Conservation (phyloP, 2,797 vertebrate genomes). For the Buceros bicornis region DNA sequence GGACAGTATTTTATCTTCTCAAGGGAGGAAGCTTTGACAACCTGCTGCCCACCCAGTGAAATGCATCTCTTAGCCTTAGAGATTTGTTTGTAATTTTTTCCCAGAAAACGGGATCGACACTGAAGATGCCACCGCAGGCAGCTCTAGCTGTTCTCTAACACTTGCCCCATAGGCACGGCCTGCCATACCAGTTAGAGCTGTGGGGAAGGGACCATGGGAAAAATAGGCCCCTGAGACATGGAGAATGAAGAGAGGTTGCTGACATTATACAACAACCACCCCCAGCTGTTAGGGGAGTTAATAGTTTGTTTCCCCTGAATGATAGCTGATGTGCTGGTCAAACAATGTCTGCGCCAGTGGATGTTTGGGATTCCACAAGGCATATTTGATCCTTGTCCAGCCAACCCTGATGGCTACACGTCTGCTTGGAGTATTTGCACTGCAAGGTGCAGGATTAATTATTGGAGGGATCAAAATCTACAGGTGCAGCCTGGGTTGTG, state of each 20-base stretch:
- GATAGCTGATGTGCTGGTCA: not conserved
- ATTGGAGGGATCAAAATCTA: conserved; percentile 9
- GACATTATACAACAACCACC: not conserved
- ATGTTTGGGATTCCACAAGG: conserved; percentile 41
- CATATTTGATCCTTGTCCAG: conserved; percentile 36
- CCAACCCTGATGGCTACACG: not conserved
- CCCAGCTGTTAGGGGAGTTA: not conserved
- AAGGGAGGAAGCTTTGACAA: not conserved
- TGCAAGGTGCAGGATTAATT: conserved; percentile 7
- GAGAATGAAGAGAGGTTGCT: not conserved
- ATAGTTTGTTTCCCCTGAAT: not conserved
- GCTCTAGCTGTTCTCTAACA: not conserved
- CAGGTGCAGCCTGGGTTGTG: not conserved
- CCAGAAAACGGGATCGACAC: not conserved
- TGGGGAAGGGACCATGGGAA: not conserved
- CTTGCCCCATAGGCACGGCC: not conserved
- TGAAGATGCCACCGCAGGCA: not conserved
- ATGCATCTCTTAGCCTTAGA: not conserved
- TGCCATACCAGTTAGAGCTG: not conserved
- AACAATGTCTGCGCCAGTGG: not conserved
- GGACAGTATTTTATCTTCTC: not conserved
- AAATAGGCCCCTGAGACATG: not conserved
- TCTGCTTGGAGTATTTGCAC: conserved; percentile 22
- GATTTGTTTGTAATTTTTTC: not conserved
- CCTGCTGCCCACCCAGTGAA: not conserved